Conservation (phyloP, 1,140 invertebrate species). For the Propsilocerus akamusi region DNA sequence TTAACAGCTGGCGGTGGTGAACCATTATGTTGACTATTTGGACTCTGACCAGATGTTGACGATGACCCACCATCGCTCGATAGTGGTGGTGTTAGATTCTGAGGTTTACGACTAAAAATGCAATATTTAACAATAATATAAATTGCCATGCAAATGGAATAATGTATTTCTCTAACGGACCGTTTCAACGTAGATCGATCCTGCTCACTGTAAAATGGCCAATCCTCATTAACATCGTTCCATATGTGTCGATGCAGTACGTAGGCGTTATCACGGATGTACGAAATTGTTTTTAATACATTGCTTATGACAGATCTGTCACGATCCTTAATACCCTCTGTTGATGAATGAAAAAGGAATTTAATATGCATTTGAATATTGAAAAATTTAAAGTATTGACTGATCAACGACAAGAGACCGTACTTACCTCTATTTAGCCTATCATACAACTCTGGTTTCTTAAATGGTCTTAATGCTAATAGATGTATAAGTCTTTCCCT, state of each 20-base stretch:
- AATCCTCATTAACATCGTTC: slow-evolving; percentile 86
- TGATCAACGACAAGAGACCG: slow-evolving; percentile 8
- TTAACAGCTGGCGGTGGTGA: slow-evolving; percentile 31
- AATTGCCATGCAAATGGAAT: slow-evolving; percentile 3
- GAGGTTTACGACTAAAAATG: slow-evolving; percentile 48
- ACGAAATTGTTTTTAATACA: slow-evolving; percentile 59
- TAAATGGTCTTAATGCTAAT: slow-evolving; percentile 76
- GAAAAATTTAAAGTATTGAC: too few species aligned
- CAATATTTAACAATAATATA: neutral
- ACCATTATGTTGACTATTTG: slow-evolving; percentile 44
- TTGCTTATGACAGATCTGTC: slow-evolving; percentile 53
- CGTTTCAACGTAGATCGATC: slow-evolving; percentile 72
- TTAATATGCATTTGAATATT: slow-evolving; percentile 3
- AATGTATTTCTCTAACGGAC: slow-evolving; percentile 31
- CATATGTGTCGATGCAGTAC: slow-evolving; percentile 66
- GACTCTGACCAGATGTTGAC: slow-evolving; percentile 37
- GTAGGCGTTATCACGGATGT: slow-evolving; percentile 71
- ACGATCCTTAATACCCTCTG: slow-evolving; percentile 73
- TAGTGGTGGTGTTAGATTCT: slow-evolving; percentile 70
- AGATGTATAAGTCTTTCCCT: slow-evolving; percentile 86
- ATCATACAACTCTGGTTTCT: slow-evolving; percentile 73
- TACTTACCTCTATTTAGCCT: slow-evolving; percentile 57
- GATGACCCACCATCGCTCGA: slow-evolving; percentile 51
- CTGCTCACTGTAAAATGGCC: slow-evolving; percentile 81
- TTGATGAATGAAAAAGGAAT: slow-evolving; percentile 13